These are phyloP conservation scores for Pelusios castaneus DNA, from an alignment of 2,113 vertebrate species.

Conservation along the genomic window DNA sequence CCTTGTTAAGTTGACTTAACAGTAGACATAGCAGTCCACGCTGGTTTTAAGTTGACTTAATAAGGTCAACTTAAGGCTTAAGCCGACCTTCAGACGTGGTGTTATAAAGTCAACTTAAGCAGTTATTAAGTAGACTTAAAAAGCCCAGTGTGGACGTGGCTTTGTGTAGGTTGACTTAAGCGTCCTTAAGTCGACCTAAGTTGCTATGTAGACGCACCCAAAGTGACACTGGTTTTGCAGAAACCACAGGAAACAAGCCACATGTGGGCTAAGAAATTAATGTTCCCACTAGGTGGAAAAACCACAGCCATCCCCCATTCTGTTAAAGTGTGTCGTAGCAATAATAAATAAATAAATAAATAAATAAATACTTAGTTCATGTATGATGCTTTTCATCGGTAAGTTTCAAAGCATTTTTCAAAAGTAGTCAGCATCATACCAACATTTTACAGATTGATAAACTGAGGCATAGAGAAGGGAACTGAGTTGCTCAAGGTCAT, in stretches of 20 bases:
- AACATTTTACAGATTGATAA: background rate
- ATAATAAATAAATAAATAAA: no score
- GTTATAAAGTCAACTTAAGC: no score
- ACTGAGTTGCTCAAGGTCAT: background rate
- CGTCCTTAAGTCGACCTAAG: no score
- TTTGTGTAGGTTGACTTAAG: no score
- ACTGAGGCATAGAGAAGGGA: background rate
- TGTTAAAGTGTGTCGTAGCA: background rate
- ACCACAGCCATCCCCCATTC: background rate
- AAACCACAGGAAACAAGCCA: background rate
- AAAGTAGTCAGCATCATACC: background rate
- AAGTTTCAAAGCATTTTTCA: background rate
- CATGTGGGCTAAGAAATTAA: accelerated
- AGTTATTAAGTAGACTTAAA: no score
- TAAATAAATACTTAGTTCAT: background rate
- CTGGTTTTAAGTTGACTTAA: no score
- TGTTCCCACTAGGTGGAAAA: background rate
- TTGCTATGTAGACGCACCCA: no score
- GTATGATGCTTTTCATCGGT: background rate
- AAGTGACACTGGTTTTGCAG: background rate
- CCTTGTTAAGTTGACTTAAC: no score
- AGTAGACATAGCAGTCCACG: no score
- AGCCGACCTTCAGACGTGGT: no score
- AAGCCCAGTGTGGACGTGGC: no score
- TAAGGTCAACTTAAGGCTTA: no score